Base-by-base conservation (phyloP, 2,113 vertebrate genomes). In the Petaurus breviceps region DNA sequence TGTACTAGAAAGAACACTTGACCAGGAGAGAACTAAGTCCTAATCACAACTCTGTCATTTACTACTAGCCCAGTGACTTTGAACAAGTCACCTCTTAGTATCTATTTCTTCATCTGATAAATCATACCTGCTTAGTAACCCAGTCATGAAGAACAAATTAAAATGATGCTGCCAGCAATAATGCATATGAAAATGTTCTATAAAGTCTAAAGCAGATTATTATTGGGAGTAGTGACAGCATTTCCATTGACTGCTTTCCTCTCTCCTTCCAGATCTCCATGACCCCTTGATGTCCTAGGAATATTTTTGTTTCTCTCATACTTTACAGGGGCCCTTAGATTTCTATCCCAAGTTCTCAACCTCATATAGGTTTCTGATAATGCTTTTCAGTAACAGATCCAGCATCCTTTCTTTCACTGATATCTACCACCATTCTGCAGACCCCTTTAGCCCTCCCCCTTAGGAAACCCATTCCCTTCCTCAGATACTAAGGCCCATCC, bases 341-440 rank as follows among this genome's bases (percentile, higher is more conserved):
- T 37, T 68, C 31, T 68, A 37, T 11, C 31, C 31, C 37, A 6
- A 77, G 14, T n/a, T 68, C 31, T 9, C 16, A 68, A n/a, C 55
- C 77, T 28, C 8, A 37, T 6, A 0, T 2, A 19, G 16, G 9
- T 43, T 25, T 0, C 11, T 90, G 25, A 47, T n/a, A 9, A 0
- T 31, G 11, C 31, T 19, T 12, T 51, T 52, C 1, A 2, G 9
- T 31, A 19, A 0, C 0, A 4, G 25, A 37, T 54, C 28, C 2
- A 1, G 24, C 22, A 37, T 84, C 31, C 50, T 43, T 68, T 28
- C 68, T 53, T 50, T n/a, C 46, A 14, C 31, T 37, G 51, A 24
- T 8, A 22, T n/a, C 1, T 10, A 37, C 47, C 23, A 12, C 0
- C 4, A 19, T 61, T 51, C 53, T 4, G 26, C 50, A 61, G 10